These are phyloP conservation scores for Orthosia incerta DNA, from an alignment of 2,888 invertebrate genomes.

Conservation along the genomic window DNA sequence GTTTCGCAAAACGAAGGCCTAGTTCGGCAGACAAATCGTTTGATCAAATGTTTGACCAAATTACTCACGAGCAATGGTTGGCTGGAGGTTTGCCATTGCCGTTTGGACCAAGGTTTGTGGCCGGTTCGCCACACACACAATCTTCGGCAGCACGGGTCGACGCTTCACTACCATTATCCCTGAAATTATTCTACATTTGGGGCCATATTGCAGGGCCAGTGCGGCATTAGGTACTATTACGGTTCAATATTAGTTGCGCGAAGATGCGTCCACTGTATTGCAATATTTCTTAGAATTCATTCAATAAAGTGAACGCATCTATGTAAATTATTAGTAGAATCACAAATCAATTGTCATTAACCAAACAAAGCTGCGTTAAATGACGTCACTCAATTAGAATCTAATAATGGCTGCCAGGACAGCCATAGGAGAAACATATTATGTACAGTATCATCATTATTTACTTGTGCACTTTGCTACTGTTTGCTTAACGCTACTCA, in stretches of 20 bases:
- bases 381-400: constrained; percentile 59
- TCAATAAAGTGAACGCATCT: constrained; percentile 37
- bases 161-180: constrained; percentile 90
- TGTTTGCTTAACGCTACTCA: neutral
- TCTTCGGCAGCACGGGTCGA: constrained; percentile 88
- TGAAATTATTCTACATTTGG: constrained; percentile 79
- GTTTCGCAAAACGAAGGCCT: constrained; percentile 32
- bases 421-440: constrained; percentile 16
- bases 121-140: constrained; percentile 78
- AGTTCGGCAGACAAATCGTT: constrained; percentile 53
- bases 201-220: constrained; percentile 60
- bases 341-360: constrained; percentile 56
- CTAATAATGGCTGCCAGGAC: constrained; percentile 40
- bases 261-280: constrained; percentile 28
- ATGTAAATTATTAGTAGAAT: constrained; percentile 44
- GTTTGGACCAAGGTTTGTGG: constrained; percentile 69
- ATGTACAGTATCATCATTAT: constrained; percentile 33
- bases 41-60: constrained; percentile 62
- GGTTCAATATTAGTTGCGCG: constrained; percentile 13
- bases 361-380: constrained; percentile 47
- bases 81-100: constrained; percentile 83
- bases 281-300: neutral
- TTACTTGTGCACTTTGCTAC: constrained; percentile 28
- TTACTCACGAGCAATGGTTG: constrained; percentile 90
- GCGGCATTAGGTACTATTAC: constrained; percentile 30